Evolutionary conservation across 2,113 vertebrate genomes (phyloP), one percentile per base, ranked within the genome.

Genomic region (Corythornis vintsioides): DNA sequence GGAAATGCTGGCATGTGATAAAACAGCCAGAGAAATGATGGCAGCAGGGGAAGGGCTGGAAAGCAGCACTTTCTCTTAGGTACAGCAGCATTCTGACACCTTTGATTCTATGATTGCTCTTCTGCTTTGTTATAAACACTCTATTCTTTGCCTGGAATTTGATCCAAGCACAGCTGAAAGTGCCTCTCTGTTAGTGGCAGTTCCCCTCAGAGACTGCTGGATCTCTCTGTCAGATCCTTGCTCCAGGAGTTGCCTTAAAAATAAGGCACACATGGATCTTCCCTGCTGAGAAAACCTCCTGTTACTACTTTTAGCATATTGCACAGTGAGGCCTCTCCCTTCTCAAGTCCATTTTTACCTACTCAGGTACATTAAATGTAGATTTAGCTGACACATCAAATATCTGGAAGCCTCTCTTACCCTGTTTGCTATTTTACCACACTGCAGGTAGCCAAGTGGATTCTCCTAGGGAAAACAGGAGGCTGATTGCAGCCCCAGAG

Each of bases 221-320:
- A 83, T 70, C 57, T 57, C 35, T 40, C 33, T 17, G 1, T 75
- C 45, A 78, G 31, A 71, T 78, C 40, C 57, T 59, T 77, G 40
- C 53, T 77, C 64, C 8, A 42, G 47, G 72, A 86, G 47, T 22
- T 40, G 5, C 76, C 60, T 88, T 86, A 38, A 76, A 90, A 74
- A 55, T 33, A 10, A 31, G 86, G 64, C 67, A 83, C 43, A 50
- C 38, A 40, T 0, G 1, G 53, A 76, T 93, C 61, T 75, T 66
- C 65, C 91, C 76, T 67, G 69, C 83, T 83, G 94, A 88, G 88
- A 90, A 95, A 93, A 94, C 25, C 86, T 48, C 56, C 81, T 78
- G 59, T 50, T 90, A 70, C 79, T 84, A 21, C 83, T 84, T 93
- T 67, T 33, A 84, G 56, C 63, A 66, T 50, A 90, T 18, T 71